Evolutionary conservation across 2,888 invertebrate species (phyloP).

Genomic region (Andricus curvator): DNA sequence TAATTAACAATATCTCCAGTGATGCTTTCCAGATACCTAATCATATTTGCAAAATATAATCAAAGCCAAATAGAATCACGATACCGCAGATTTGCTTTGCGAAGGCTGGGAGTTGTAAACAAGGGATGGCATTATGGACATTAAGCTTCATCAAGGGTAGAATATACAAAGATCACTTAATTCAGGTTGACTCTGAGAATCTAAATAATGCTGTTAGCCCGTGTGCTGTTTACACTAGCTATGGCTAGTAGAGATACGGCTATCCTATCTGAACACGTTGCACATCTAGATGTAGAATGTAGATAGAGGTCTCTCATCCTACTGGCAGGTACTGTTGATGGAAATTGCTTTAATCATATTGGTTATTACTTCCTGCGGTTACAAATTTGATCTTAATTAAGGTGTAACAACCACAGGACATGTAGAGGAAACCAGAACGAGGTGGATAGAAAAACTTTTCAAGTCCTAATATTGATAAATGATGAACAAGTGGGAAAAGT

Average conservation of each 20-base stretch:
- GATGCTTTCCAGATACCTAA: too few species aligned
- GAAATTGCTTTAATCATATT: background rate
- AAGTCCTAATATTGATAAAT: too few species aligned
- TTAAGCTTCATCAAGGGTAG: background rate
- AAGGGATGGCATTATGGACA: background rate
- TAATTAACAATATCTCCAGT: too few species aligned
- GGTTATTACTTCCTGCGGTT: constrained; percentile 13
- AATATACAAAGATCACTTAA: background rate
- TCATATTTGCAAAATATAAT: too few species aligned
- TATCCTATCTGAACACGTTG: background rate
- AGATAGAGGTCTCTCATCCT: background rate
- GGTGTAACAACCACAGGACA: background rate
- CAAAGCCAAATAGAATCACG: background rate
- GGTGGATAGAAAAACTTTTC: too few species aligned
- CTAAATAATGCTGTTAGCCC: background rate
- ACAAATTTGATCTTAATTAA: background rate
- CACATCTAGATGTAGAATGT: background rate
- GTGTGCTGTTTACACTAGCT: background rate
- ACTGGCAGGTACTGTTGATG: background rate
- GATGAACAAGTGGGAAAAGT: too few species aligned
- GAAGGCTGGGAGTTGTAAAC: background rate
- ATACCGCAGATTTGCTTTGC: background rate
- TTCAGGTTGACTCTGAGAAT: background rate
- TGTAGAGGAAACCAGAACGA: too few species aligned
- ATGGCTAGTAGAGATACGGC: background rate